phyloP scores from a whole-genome alignment of 2,797 vertebrate species.

The Rhinella marina region DNA sequence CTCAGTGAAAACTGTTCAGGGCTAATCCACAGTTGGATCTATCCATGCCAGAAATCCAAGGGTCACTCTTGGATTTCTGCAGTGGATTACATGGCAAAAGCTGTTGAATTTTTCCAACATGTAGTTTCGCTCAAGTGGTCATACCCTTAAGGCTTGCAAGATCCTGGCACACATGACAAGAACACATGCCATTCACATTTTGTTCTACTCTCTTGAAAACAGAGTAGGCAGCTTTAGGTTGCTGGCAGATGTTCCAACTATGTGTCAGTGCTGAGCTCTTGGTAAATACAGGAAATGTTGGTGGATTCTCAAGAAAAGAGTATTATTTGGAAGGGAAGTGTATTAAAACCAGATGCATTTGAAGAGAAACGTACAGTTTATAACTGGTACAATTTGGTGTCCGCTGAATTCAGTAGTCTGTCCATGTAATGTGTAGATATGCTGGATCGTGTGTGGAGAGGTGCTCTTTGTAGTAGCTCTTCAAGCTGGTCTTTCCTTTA shows the following conservation, averaged over 20 bases:
- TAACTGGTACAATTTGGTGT: not conserved
- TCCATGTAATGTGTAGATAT: not conserved
- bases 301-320: not conserved
- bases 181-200: not conserved
- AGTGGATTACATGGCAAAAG: no score
- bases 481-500: no score
- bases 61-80: no score
- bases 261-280: slow-evolving; percentile 16
- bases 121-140: no score
- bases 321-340: not conserved
- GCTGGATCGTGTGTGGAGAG: no score
- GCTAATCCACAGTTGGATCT: no score
- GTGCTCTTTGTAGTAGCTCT: no score
- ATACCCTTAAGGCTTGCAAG: not conserved
- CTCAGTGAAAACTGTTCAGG: no score
- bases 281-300: slow-evolving; percentile 25
- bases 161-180: not conserved
- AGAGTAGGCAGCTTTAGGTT: not conserved
- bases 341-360: not conserved
- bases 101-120: no score
- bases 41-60: no score
- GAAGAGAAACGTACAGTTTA: not conserved
- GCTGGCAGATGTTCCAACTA: slow-evolving; percentile 2
- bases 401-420: not conserved
- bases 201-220: not conserved